Conservation (phyloP, 2,888 invertebrate genomes). For the Melipona bicolor region DNA sequence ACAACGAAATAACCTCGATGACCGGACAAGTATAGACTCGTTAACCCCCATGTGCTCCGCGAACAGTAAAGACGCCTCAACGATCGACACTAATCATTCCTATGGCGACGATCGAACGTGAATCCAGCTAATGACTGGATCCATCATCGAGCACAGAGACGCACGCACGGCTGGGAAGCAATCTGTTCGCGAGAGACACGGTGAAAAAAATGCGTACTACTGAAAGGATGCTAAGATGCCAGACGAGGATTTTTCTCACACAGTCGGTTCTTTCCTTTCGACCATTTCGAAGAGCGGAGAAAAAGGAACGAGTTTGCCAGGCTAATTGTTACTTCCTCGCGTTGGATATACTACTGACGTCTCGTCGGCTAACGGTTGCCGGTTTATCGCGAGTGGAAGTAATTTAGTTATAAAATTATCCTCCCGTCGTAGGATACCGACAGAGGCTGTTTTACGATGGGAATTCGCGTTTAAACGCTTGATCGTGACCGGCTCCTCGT, state of each 20-base stretch:
- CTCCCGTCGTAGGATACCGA: background rate
- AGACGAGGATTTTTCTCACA: background rate
- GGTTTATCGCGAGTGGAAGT: constrained; percentile 35
- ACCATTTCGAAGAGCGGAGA: no score
- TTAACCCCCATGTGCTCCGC: constrained; percentile 69
- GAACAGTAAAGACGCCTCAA: constrained; percentile 68
- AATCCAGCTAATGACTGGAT: constrained; percentile 65
- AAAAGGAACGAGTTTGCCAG: background rate
- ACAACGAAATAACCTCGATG: constrained; percentile 74
- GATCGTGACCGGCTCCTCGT: background rate
- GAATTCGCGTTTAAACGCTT: constrained; percentile 19
- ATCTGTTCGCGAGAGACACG: constrained; percentile 51
- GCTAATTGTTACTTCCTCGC: constrained; percentile 23
- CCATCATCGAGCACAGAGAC: constrained; percentile 57
- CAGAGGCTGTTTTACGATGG: constrained; percentile 20
- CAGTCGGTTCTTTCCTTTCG: no score
- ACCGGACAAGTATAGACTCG: constrained; percentile 72
- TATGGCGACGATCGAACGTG: constrained; percentile 64
- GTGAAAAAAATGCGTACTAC: constrained; percentile 43
- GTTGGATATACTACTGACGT: no score
- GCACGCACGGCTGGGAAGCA: constrained; percentile 34
- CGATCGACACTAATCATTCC: constrained; percentile 57
- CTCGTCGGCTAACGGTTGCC: constrained; percentile 21
- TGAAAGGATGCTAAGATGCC: background rate
- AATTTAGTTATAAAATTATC: constrained; percentile 42